Evolutionary conservation across 2,888 invertebrate genomes (phyloP), one percentile per base, ranked within the genome.

Genomic region (Philhelius pedissequus): DNA sequence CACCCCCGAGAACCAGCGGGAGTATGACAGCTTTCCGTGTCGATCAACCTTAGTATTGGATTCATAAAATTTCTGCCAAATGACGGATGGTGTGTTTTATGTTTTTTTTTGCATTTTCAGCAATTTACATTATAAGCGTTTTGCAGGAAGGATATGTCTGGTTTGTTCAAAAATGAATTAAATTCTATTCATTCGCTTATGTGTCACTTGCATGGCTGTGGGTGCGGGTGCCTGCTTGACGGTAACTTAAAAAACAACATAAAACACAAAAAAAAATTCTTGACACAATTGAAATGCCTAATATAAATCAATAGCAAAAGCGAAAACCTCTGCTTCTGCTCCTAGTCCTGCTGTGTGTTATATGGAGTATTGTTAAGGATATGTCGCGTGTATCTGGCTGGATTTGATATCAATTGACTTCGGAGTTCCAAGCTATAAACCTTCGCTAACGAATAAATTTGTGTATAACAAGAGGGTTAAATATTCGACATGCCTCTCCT

Each of bases 131-230:
- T 58, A 20, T 18, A 54, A 32, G 20, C 20, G 20, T 54, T 18
- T 7, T 4, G 4, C 9, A 15, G 0, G 18, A 18, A 43, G 35
- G 20, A 15, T n/a, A n/a, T 35, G 38, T 15, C 11, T 22, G 48
- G 38, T 27, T 30, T 48, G 30, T 56, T 70, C 18, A 27, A 71
- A 69, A 71, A 62, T 11, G 50, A 76, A 76, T 60, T 60, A 69
- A 50, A 69, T 69, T 76, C 69, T 69, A 69, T 69, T 76, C 76
- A 69, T 69, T 76, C 76, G 69, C 18, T 56, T 69, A 60, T 69
- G 30, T 76, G 76, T 76, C 69, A 62, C 52, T 60, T 40, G 76
- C 69, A 69, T 18, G 38, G 60, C 20, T 13, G 22, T 1, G 6
- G 13, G 22, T 25, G 15, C 15, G 11, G 32, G 43, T 64, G 45